Evolutionary conservation across 2,797 vertebrate genomes (phyloP).

Genomic region (Parauchenoglanis ngamensis): DNA sequence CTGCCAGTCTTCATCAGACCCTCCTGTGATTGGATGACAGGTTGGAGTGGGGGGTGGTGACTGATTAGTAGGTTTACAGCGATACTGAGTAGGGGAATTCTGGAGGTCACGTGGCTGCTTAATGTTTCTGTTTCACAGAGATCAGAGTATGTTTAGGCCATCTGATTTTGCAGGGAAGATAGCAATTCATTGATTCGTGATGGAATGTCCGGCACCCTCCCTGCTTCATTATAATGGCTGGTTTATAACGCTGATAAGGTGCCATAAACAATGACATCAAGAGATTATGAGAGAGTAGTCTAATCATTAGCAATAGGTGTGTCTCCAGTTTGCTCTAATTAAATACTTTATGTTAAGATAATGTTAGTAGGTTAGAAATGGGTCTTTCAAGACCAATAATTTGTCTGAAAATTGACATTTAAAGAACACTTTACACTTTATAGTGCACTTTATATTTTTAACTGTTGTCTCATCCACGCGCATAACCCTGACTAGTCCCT

Average conservation of each 20-base stretch:
- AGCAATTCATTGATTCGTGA: conserved; percentile 16
- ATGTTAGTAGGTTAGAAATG: neutral
- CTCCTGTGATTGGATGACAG: conserved; percentile 48
- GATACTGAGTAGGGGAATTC: conserved; percentile 30
- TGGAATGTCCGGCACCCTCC: conserved; percentile 3
- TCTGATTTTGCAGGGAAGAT: conserved; percentile 21
- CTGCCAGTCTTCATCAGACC: conserved; percentile 54
- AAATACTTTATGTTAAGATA: conserved; percentile 4
- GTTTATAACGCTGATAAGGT: conserved; percentile 11
- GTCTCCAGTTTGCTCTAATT: neutral
- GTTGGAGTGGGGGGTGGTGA: conserved; percentile 35
- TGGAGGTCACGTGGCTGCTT: conserved; percentile 1
- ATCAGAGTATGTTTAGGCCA: conserved; percentile 1
- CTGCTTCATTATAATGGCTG: neutral
- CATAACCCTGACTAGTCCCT: conserved; percentile 40
- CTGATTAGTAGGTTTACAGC: conserved; percentile 23
- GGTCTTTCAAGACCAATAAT: conserved; percentile 7
- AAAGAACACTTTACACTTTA: conserved; percentile 21
- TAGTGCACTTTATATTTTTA: conserved; percentile 33
- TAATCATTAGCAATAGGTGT: conserved; percentile 1
- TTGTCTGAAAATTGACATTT: conserved; percentile 4
- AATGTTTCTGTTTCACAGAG: conserved; percentile 28
- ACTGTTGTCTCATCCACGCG: conserved; percentile 49
- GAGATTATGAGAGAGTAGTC: conserved; percentile 23
- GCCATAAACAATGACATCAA: conserved; percentile 17